Conservation (phyloP, 2,797 vertebrate species). For the Onychomys torridus region DNA sequence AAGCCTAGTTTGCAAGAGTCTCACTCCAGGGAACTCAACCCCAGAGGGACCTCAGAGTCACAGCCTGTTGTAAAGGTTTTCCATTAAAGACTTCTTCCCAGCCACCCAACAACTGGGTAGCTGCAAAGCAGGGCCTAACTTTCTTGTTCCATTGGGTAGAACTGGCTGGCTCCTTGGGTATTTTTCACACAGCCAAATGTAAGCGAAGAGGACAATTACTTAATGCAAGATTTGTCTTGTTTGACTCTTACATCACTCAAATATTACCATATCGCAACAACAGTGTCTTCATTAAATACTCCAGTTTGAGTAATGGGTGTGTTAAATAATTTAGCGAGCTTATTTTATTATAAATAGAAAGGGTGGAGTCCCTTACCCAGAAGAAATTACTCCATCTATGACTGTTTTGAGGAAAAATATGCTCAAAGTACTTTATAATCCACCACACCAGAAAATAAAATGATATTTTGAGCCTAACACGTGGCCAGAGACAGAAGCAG, state of each 20-base stretch:
- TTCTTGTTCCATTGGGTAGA: neutral
- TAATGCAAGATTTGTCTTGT: slow-evolving; percentile 4
- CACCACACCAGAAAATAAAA: neutral
- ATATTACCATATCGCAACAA: neutral
- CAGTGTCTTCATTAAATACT: slow-evolving; percentile 43
- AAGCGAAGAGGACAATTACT: neutral
- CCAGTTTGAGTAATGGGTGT: neutral
- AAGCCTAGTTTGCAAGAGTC: neutral
- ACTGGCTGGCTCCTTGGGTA: neutral
- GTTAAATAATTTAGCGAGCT: slow-evolving; percentile 40
- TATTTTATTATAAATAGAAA: slow-evolving; percentile 49
- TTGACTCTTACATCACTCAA: slow-evolving; percentile 19
- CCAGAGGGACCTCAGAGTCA: neutral
- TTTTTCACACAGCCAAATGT: neutral
- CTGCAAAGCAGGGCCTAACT: slow-evolving; percentile 39
- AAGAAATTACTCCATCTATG: slow-evolving; percentile 48
- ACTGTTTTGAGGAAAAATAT: slow-evolving; percentile 15
- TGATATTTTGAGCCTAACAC: neutral
- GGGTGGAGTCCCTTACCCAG: neutral
- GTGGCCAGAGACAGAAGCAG: neutral
- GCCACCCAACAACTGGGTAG: neutral
- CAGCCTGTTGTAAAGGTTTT: neutral
- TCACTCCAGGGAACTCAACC: neutral
- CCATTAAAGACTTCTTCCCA: neutral
- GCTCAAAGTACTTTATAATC: slow-evolving; percentile 2